Conservation (phyloP, 2,888 invertebrate species). For the Cybosia mesomella region DNA sequence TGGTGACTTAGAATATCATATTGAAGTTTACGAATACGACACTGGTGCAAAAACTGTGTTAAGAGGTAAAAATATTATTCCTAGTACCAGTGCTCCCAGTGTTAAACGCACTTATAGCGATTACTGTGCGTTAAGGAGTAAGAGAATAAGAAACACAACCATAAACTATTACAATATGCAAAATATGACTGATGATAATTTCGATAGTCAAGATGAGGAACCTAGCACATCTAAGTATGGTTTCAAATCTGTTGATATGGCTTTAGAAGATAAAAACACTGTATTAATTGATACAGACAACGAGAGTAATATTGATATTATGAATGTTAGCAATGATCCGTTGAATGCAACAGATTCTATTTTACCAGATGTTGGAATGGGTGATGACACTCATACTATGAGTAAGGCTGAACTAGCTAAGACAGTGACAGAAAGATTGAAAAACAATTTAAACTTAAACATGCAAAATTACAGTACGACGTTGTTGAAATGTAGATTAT, state of each 20-base stretch:
- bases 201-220: not conserved
- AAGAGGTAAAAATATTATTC: conserved; percentile 13
- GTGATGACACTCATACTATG: not conserved
- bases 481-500: conserved; percentile 29
- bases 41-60: conserved; percentile 2
- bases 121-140: conserved; percentile 5
- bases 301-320: not conserved
- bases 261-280: not conserved
- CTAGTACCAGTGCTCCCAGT: not conserved
- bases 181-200: not conserved
- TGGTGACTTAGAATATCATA: not conserved
- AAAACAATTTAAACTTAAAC: conserved; percentile 10
- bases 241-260: conserved; percentile 18
- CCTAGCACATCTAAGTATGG: conserved; percentile 16
- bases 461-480: conserved; percentile 14
- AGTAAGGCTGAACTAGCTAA: not conserved
- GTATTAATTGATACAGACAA: not conserved
- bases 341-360: conserved; percentile 8
- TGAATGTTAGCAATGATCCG: not conserved
- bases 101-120: not conserved
- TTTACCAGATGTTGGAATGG: no score
- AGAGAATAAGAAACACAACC: not conserved
- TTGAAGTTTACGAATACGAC: conserved; percentile 10
- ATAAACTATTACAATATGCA: not conserved
- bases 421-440: conserved; percentile 21